Base-by-base conservation (phyloP, 1,140 invertebrate genomes). In the Caenorhabditis inopinata region DNA sequence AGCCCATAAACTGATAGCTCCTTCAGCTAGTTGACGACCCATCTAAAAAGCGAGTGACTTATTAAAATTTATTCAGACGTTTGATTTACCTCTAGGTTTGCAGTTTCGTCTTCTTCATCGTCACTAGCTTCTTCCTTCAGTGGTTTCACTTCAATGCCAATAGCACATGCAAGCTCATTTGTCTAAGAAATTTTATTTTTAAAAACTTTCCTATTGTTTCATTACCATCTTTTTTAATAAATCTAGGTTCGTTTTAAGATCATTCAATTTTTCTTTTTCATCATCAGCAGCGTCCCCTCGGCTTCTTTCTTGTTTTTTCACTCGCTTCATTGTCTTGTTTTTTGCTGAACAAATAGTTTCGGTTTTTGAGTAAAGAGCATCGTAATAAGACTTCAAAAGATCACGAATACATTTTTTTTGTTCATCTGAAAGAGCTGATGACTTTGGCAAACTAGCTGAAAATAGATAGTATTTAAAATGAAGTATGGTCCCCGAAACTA, bases 231-330 rank as follows among this genome's bases (percentile, higher is more conserved):
- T 75, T 25, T 27, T 73, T 29, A 76, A 74, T 7, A 46, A 38
- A 29, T 77, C 58, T 25, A 76, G 78, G 18, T 82, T 75, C 1
- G 48, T 21, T 29, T 78, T 53, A 1, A 51, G 16, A 5, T 76
- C 73, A 25, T 83, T 81, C 9, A 83, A 82, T 5, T 18, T 73
- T 3, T 25, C 21, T 23, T 81, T 80, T 7, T 82, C 79, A 23
- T 83, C 82, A 46, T 58, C 76, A n/a, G 75, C 53, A n/a, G 82
- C 82, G 45, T 83, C 82, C 49, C 82, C 82, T 49, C 78, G 29
- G 35, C 21, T 49, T 46, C 78, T 47, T 29, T 79, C 62, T 27
- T 79, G 78, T n/a, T 68, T 14, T 45, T 79, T 79, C 9, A 79
- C 78, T 42, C 16, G 32, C 46, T 79, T 79, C 46, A 68, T 58